Percentiles rank a stretch among this genome's conserved stretches.
These are phyloP conservation scores for Edolisoma coerulescens DNA, from an alignment of 2,113 vertebrate species.

Conservation along the genomic window DNA sequence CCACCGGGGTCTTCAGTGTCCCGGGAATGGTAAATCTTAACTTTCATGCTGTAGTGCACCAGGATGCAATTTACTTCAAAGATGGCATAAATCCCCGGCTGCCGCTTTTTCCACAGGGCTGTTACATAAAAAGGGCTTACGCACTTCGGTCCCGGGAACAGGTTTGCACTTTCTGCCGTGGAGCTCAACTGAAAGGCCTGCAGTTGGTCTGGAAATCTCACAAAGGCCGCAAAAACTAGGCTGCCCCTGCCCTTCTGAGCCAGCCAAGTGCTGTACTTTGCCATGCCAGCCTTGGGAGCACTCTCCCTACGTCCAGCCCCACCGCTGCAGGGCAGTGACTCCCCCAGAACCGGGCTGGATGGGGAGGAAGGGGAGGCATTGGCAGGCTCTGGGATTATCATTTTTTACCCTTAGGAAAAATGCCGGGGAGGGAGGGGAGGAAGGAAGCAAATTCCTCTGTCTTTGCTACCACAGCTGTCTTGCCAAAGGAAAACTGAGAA, in stretches of 20 bases:
- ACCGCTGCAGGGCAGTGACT: rapidly evolving
- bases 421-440: background rate
- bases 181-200: constrained; percentile 25
- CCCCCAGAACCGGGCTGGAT: rapidly evolving
- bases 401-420: background rate
- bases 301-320: background rate
- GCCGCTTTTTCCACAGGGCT: constrained; percentile 60
- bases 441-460: constrained; percentile 7
- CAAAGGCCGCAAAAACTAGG: background rate
- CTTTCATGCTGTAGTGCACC: constrained; percentile 74
- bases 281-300: background rate
- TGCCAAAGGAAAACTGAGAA: background rate
- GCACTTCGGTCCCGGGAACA: background rate
- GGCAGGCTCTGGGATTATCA: background rate
- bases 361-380: background rate
- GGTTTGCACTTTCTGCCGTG: background rate
- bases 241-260: constrained; percentile 20
- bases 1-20: constrained; percentile 66
- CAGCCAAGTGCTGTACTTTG: background rate
- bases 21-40: constrained; percentile 74
- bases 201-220: constrained; percentile 41
- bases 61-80: constrained; percentile 79
- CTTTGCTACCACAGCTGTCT: background rate
- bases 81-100: constrained; percentile 66
- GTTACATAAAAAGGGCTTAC: constrained; percentile 69